phyloP scores from a whole-genome alignment of 2,113 vertebrate genomes.

The Xerus inauris region DNA sequence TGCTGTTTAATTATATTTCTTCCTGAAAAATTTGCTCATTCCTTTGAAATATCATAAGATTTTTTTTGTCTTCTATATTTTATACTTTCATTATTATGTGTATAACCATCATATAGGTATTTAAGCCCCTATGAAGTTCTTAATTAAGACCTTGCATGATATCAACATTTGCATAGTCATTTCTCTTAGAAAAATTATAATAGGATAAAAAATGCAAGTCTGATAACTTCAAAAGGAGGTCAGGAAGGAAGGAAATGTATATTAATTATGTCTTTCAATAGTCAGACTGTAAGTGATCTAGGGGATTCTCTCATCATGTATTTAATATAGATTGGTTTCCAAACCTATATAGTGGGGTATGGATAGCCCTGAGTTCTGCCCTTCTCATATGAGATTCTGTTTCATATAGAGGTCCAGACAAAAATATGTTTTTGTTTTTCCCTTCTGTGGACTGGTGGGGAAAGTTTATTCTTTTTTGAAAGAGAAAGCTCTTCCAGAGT shows the following conservation, averaged over 20 bases:
- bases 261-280: not conserved
- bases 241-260: not conserved
- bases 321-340: not conserved
- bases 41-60: not conserved
- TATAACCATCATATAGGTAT: not conserved
- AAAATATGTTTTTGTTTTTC: not conserved
- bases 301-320: not conserved
- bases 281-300: not conserved
- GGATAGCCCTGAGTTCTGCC: not conserved
- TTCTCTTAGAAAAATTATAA: conserved; percentile 6
- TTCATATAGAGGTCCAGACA: not conserved
- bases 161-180: not conserved
- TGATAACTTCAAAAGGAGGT: not conserved
- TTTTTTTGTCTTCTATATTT: not conserved
- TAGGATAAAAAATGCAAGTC: not conserved
- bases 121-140: not conserved
- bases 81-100: not conserved
- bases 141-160: not conserved
- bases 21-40: not conserved
- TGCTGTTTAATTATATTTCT: not conserved
- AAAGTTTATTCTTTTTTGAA: not conserved
- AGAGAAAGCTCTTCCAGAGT: not conserved
- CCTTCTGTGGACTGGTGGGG: not conserved
- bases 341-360: not conserved
- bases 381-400: not conserved